phyloP scores from a whole-genome alignment of 2,113 vertebrate genomes.

The Atrichornis clamosus region DNA sequence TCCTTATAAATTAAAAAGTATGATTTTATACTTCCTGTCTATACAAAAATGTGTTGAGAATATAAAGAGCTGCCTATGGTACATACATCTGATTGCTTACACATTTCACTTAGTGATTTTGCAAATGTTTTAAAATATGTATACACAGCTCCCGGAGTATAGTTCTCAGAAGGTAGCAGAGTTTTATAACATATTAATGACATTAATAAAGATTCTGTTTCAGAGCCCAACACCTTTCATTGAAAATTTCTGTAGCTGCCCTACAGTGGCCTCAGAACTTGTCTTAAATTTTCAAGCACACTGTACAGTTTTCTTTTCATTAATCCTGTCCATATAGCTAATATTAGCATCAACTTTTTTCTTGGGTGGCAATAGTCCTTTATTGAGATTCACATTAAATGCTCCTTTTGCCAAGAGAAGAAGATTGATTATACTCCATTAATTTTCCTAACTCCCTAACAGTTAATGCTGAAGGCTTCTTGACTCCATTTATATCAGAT shows the following conservation, averaged over 20 bases:
- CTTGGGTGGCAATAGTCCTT: background rate
- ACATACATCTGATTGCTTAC: background rate
- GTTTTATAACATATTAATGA: background rate
- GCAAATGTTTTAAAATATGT: background rate
- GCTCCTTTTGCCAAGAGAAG: background rate
- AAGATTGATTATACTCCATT: background rate
- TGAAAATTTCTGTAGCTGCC: background rate
- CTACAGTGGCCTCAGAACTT: background rate
- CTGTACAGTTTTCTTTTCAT: background rate
- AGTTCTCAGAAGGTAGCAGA: background rate
- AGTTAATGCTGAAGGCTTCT: background rate
- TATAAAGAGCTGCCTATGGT: background rate
- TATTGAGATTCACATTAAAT: background rate
- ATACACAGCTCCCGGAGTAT: background rate
- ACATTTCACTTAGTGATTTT: background rate
- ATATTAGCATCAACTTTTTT: background rate
- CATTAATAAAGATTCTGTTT: background rate
- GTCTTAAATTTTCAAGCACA: background rate
- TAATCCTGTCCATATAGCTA: background rate
- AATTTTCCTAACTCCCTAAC: background rate
- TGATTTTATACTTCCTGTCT: background rate
- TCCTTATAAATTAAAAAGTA: background rate
- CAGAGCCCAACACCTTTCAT: background rate
- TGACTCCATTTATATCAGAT: background rate
- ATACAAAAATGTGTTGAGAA: background rate